Conservation (phyloP, 2,113 vertebrate species). For the Sclerurus mexicanus region DNA sequence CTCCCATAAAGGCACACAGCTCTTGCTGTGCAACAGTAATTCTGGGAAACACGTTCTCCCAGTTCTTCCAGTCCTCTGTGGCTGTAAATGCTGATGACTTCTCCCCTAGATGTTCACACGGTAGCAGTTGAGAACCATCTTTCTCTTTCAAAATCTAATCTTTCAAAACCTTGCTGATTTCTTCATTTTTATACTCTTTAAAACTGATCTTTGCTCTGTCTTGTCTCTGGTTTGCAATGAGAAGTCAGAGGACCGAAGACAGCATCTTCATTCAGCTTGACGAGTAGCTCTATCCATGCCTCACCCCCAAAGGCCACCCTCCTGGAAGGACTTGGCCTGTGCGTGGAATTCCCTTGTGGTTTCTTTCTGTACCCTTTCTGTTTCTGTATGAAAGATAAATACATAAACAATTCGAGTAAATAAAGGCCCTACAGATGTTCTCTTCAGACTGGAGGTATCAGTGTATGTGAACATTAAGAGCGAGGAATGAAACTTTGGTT, state of each 20-base stretch:
- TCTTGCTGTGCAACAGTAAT: background rate
- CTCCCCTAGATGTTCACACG: background rate
- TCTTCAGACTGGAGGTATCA: background rate
- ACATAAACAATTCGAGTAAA: background rate
- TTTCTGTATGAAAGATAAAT: background rate
- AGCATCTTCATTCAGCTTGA: background rate
- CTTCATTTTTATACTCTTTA: background rate
- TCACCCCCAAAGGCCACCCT: background rate
- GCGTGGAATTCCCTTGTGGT: rapidly evolving
- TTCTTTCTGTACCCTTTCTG: background rate
- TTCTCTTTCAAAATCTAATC: background rate
- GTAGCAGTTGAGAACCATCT: background rate
- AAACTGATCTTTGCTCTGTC: background rate
- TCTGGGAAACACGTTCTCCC: background rate
- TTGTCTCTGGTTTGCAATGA: background rate
- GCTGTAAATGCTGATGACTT: background rate
- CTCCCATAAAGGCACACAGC: background rate
- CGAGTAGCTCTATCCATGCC: background rate
- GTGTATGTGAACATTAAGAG: background rate
- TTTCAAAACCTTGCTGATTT: background rate
- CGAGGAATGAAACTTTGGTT: background rate
- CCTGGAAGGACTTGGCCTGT: background rate
- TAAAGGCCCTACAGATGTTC: rapidly evolving
- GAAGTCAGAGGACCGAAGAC: background rate
- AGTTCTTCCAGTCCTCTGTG: background rate